These are phyloP conservation scores for Pseudomyrmex flavicornis DNA, from an alignment of 1,140 invertebrate genomes.

Conservation along the genomic window DNA sequence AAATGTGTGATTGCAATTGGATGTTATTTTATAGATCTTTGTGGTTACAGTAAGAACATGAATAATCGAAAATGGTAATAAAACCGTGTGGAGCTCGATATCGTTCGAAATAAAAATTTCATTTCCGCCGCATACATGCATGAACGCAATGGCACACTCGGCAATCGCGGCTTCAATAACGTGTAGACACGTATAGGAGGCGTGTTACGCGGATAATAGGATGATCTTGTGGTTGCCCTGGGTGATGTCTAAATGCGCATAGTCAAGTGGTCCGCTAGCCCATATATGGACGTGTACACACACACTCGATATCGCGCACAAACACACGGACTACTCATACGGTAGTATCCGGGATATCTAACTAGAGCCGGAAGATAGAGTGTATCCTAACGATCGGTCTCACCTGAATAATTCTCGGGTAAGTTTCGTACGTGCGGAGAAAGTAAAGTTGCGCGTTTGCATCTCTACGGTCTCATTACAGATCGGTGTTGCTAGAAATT, in stretches of 20 bases:
- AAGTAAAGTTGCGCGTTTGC: constrained; percentile 61
- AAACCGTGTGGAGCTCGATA: background rate
- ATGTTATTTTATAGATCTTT: background rate
- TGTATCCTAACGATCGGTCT: constrained; percentile 76
- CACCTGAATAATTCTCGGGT: constrained; percentile 76
- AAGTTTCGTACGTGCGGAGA: constrained; percentile 72
- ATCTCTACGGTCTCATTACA: constrained; percentile 61
- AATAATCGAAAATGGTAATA: background rate
- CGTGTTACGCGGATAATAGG: constrained; percentile 49
- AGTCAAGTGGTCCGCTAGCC: constrained; percentile 48
- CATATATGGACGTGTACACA: constrained; percentile 20
- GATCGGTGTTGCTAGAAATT: constrained; percentile 58
- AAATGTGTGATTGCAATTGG: background rate
- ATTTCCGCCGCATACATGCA: background rate
- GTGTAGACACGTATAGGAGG: constrained; percentile 37
- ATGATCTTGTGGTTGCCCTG: constrained; percentile 38
- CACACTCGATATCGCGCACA: background rate
- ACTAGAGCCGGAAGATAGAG: constrained; percentile 66
- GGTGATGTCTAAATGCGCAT: constrained; percentile 55
- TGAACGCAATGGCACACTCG: background rate
- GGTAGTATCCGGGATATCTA: constrained; percentile 11
- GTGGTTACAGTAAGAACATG: background rate
- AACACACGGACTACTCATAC: constrained; percentile 15
- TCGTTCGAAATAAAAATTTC: background rate
- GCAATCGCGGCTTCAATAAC: constrained; percentile 24